A percentile compares a stretch with the other conserved stretches of the same genome.
phyloP scores from a whole-genome alignment of 1,140 invertebrate genomes.

The Cecropterus lyciades region DNA sequence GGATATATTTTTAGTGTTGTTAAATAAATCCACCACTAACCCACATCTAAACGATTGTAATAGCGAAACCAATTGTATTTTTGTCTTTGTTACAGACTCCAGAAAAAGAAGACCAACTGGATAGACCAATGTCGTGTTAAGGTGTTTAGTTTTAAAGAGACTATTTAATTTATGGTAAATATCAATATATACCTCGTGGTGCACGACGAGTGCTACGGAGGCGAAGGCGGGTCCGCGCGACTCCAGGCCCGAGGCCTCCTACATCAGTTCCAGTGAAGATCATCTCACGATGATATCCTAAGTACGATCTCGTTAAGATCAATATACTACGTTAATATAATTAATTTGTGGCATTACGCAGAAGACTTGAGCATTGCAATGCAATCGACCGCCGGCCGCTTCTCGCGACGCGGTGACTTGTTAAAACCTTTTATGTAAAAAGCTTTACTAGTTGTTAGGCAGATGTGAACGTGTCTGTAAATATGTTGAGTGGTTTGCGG shows the following conservation, averaged over 20 bases:
- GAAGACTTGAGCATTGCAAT: slow-evolving; percentile 78
- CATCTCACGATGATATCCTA: slow-evolving; percentile 81
- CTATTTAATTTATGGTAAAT: slow-evolving; percentile 73
- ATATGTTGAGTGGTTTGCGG: slow-evolving; percentile 70
- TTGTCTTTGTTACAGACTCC: slow-evolving; percentile 82
- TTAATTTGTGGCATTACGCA: slow-evolving; percentile 79
- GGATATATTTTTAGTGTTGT: slow-evolving; percentile 2
- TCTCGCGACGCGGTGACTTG: slow-evolving; percentile 47
- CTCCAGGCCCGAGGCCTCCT: slow-evolving; percentile 44
- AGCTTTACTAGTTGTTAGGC: slow-evolving; percentile 80
- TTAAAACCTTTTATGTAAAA: slow-evolving; percentile 79
- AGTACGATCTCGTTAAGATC: slow-evolving; percentile 81
- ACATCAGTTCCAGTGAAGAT: slow-evolving; percentile 71
- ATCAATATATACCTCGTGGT: slow-evolving; percentile 66
- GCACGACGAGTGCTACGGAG: slow-evolving; percentile 43
- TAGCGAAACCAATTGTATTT: slow-evolving; percentile 43
- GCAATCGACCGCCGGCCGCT: slow-evolving; percentile 62
- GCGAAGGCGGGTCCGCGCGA: slow-evolving; percentile 31
- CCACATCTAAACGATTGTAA: slow-evolving; percentile 14
- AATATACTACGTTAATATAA: slow-evolving; percentile 72
- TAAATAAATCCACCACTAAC: slow-evolving; percentile 1
- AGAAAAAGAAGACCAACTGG: slow-evolving; percentile 80
- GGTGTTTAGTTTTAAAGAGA: slow-evolving; percentile 60
- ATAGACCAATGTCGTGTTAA: slow-evolving; percentile 79
- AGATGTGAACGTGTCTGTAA: slow-evolving; percentile 72